A percentile compares a stretch with the other conserved stretches of the same genome.
phyloP scores from a whole-genome alignment of 2,797 vertebrate genomes.

The Sciurus vulgaris region DNA sequence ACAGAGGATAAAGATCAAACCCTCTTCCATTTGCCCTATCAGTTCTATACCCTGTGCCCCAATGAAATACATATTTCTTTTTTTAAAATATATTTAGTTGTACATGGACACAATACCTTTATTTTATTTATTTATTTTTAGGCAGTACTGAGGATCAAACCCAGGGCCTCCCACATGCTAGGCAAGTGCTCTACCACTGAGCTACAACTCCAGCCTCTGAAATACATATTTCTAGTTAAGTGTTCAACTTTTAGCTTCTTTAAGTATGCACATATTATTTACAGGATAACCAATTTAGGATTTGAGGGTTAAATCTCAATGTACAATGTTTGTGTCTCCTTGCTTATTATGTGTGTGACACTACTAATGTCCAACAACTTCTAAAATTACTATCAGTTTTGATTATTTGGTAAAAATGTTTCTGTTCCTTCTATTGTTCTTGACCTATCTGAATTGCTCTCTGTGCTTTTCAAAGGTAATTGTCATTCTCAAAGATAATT shows the following conservation, averaged over 20 bases:
- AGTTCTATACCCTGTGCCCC: too few relatives aligned
- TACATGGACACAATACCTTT: too few relatives aligned
- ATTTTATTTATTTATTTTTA: too few relatives aligned
- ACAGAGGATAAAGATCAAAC: too few relatives aligned
- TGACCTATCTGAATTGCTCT: background rate
- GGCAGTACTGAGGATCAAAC: too few relatives aligned
- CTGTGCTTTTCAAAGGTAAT: background rate
- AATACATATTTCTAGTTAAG: background rate
- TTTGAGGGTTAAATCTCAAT: background rate
- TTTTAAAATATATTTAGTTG: too few relatives aligned
- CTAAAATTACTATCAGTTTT: background rate
- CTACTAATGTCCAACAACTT: background rate
- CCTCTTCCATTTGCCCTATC: too few relatives aligned
- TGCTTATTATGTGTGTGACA: background rate
- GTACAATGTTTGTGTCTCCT: background rate
- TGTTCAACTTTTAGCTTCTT: too few relatives aligned
- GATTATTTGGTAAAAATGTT: background rate
- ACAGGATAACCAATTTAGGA: background rate
- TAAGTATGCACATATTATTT: background rate
- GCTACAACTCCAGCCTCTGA: too few relatives aligned
- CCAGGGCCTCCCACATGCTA: too few relatives aligned
- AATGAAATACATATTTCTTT: too few relatives aligned
- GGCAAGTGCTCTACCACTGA: too few relatives aligned
- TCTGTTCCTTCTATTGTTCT: background rate
- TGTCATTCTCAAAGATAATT: background rate